Evolutionary conservation across 2,113 vertebrate species (phyloP).

Genomic region (Solenodon paradoxus): DNA sequence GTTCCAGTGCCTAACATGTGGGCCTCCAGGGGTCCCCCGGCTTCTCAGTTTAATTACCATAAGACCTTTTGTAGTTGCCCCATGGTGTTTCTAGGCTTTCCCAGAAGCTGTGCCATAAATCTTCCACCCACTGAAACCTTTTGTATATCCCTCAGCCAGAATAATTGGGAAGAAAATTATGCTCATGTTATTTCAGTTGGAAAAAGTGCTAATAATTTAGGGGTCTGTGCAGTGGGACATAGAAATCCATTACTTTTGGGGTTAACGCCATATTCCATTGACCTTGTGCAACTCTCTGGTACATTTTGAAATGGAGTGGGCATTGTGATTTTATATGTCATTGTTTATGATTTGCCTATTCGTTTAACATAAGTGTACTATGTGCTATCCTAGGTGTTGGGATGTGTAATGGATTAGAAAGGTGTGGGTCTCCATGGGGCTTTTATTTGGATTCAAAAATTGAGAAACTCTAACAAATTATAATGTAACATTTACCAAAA

Average conservation of each 20-base stretch:
- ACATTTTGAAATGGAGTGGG: not conserved
- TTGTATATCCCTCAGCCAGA: conserved; percentile 45
- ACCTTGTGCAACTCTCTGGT: conserved; percentile 48
- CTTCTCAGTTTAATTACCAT: conserved; percentile 67
- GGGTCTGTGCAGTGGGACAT: conserved; percentile 47
- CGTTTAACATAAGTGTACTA: not conserved
- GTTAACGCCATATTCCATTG: conserved; percentile 56
- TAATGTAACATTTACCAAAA: not conserved
- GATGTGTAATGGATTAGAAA: not conserved
- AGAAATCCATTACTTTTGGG: conserved; percentile 73
- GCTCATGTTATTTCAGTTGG: conserved; percentile 75
- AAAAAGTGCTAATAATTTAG: conserved; percentile 71
- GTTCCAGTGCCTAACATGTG: not conserved
- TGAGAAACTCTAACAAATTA: not conserved
- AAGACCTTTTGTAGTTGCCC: conserved; percentile 66
- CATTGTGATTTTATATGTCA: conserved; percentile 35
- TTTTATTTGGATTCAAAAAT: not conserved
- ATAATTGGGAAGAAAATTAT: conserved; percentile 76
- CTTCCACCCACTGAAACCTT: conserved; percentile 63
- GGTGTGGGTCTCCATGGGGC: not conserved
- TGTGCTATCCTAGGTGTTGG: not conserved
- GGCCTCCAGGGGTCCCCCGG: conserved; percentile 51
- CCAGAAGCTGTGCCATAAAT: conserved; percentile 36
- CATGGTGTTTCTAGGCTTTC: conserved; percentile 56
- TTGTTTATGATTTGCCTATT: not conserved